These are phyloP conservation scores for Dolichomitus sp. DNA, from an alignment of 2,888 invertebrate species.

Conservation along the genomic window DNA sequence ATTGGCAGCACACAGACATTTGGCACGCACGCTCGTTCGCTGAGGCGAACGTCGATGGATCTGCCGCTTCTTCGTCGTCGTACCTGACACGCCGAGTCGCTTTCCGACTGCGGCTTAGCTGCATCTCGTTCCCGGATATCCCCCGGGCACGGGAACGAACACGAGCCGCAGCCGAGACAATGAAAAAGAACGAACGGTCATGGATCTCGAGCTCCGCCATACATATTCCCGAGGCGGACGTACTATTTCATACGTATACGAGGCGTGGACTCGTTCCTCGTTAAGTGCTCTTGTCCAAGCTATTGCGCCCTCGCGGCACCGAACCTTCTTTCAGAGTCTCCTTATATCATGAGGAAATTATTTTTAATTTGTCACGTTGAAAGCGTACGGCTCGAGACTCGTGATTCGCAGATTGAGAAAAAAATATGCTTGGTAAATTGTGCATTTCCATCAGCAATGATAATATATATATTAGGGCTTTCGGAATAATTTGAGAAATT, in stretches of 20 bases:
- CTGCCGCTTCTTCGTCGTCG: conserved; percentile 12
- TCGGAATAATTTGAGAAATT: no score
- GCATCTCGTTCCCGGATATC: conserved; percentile 46
- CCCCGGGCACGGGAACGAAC: conserved; percentile 40
- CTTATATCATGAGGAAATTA: conserved; percentile 35
- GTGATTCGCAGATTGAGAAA: background rate
- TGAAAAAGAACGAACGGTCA: conserved; percentile 44
- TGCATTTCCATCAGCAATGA: background rate
- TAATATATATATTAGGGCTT: no score
- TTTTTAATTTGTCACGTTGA: conserved; percentile 17
- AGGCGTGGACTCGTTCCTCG: conserved; percentile 50
- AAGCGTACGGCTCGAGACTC: background rate
- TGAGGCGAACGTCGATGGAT: conserved; percentile 20
- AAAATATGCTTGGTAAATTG: background rate
- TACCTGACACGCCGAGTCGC: conserved; percentile 49
- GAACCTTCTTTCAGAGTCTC: conserved; percentile 26
- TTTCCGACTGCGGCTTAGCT: conserved; percentile 18
- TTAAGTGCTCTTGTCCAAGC: conserved; percentile 43
- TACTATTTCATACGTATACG: conserved; percentile 53
- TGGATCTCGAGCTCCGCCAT: conserved; percentile 41
- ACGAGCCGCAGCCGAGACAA: conserved; percentile 28
- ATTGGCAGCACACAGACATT: background rate
- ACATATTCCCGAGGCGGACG: conserved; percentile 57
- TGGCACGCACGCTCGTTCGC: background rate
- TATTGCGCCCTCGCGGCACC: conserved; percentile 35